phyloP scores from a whole-genome alignment of 2,888 invertebrate genomes.

The Noctua fimbriata region DNA sequence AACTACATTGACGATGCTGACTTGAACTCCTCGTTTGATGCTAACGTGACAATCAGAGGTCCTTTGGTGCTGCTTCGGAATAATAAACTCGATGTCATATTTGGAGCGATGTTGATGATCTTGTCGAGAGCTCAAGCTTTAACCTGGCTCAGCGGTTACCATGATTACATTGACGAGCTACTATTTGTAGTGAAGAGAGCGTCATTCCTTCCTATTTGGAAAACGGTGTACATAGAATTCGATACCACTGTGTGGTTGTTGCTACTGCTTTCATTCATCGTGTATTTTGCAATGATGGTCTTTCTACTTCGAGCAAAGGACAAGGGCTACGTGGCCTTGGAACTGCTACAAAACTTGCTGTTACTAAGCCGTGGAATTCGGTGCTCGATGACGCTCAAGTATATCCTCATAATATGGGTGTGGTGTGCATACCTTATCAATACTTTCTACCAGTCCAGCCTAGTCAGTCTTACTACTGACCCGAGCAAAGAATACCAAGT shows the following conservation, averaged over 20 bases:
- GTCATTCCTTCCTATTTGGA: conserved; percentile 64
- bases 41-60: conserved; percentile 58
- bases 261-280: conserved; percentile 64
- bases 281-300: conserved; percentile 67
- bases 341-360: conserved; percentile 72
- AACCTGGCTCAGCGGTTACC: conserved; percentile 68
- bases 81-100: conserved; percentile 65
- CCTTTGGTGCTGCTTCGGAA: conserved; percentile 62
- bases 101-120: conserved; percentile 64
- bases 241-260: conserved; percentile 70
- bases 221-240: conserved; percentile 74
- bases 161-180: conserved; percentile 70
- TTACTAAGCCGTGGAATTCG: conserved; percentile 65
- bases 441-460: conserved; percentile 72
- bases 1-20: conserved; percentile 43
- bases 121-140: conserved; percentile 63
- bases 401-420: conserved; percentile 72
- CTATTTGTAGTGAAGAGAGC: conserved; percentile 72
- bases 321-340: conserved; percentile 65
- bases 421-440: conserved; percentile 75
- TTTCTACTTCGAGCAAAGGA: conserved; percentile 63
- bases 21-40: conserved; percentile 32
- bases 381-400: conserved; percentile 59
- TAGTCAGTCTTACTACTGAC: conserved; percentile 73
- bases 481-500: conserved; percentile 75